Evolutionary conservation across 2,797 vertebrate genomes (phyloP), one percentile per base, ranked within the genome.

Genomic region (Oryzias dopingdopingensis): DNA sequence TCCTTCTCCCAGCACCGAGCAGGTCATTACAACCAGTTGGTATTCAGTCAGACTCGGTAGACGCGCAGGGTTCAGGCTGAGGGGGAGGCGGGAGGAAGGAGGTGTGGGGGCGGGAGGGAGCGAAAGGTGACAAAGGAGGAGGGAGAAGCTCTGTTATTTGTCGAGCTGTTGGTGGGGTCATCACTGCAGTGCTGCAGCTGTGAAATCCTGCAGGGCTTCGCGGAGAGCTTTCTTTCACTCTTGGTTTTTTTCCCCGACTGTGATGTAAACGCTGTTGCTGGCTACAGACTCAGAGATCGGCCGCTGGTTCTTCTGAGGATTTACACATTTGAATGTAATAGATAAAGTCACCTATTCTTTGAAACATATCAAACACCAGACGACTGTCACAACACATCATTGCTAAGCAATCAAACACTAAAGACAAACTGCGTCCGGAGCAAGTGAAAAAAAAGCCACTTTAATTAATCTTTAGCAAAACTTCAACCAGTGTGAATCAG

Each of bases 171-270:
- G 18, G 7, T n/a, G 1, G 74, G 83, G 79, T 84, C 81, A 73
- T 47, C 49, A 42, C 75, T 7, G 56, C 78, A 76, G 81, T 50
- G 78, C 74, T 45, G 62, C 78, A 81, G 75, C 81, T 81, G 72
- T 23, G 2, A 76, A 79, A 82, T 72, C 72, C 68, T 70, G 52
- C 44, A 37, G 13, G 47, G 65, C 62, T 79, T 77, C 57, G 72
- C 77, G 49, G 62, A 66, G 53, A 56, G 24, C 16, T 74, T 74
- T 77, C 54, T 56, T 55, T 20, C 59, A 52, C 52, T 65, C 14
- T 6, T 18, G 14, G 1, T 41, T 41, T n/a, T 62, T 63, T 41
- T 52, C 5, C 29, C 70, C 57, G 49, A 56, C 44, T 14, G 20
- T 57, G 49, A 65, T 52, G 42, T 42, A 47, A 65, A 40, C 6